These are phyloP conservation scores for Anthoptus insignis DNA, from an alignment of 2,888 invertebrate genomes.

Conservation along the genomic window DNA sequence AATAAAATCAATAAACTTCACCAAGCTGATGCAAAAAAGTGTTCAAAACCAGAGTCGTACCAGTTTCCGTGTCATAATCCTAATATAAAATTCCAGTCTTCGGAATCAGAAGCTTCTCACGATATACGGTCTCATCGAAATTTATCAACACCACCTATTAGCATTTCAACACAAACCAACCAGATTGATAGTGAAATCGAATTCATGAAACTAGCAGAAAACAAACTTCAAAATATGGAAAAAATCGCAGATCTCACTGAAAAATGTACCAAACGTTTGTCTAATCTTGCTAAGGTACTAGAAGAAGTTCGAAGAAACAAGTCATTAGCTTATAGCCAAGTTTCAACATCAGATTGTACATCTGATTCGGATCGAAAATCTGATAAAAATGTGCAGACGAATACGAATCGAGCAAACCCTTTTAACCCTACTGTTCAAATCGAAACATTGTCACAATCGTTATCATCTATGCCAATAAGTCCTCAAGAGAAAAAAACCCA, in stretches of 20 bases:
- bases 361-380: constrained; percentile 70
- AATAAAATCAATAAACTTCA: constrained; percentile 36
- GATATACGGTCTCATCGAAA: not conserved
- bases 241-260: constrained; percentile 82
- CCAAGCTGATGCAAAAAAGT: not conserved
- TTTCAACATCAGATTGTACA: constrained; percentile 69
- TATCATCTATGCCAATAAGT: constrained; percentile 29
- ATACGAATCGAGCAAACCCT: not conserved
- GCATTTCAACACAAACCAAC: constrained; percentile 73
- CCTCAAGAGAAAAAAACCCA: constrained; percentile 42
- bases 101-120: constrained; percentile 54
- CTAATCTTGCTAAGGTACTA: constrained; percentile 77
- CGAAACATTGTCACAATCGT: constrained; percentile 19
- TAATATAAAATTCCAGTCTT: constrained; percentile 50
- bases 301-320: constrained; percentile 82
- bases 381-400: constrained; percentile 52
- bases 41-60: not conserved
- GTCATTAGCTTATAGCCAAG: constrained; percentile 72
- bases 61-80: constrained; percentile 46
- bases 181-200: constrained; percentile 65
- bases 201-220: constrained; percentile 73
- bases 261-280: constrained; percentile 79
- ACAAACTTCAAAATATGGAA: constrained; percentile 81
- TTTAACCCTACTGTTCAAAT: constrained; percentile 28
- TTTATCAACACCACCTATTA: constrained; percentile 50